A percentile compares a stretch with the other conserved stretches of the same genome.
Conservation (phyloP, 2,888 invertebrate species). For the Philopedon plagiatum region DNA sequence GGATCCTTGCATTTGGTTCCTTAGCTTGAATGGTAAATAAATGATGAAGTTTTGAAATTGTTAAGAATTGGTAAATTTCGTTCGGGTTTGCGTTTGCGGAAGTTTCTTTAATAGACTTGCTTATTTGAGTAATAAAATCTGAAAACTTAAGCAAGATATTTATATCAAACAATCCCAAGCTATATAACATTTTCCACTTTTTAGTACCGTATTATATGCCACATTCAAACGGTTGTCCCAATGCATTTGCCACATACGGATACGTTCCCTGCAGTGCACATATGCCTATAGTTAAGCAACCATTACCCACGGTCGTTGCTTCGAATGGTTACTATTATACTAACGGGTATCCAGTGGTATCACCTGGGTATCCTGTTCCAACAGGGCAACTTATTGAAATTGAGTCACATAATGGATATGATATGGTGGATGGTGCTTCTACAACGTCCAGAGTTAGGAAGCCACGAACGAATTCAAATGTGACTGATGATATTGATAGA, state of each 20-base stretch:
- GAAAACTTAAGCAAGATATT: no score
- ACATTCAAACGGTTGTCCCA: constrained; percentile 51
- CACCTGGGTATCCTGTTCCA: constrained; percentile 72
- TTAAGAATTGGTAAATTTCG: no score
- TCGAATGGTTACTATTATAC: constrained; percentile 59
- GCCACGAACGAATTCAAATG: constrained; percentile 42
- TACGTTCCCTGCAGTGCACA: constrained; percentile 55
- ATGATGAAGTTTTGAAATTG: no score
- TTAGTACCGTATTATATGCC: constrained; percentile 45
- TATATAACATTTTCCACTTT: not conserved
- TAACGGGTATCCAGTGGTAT: constrained; percentile 67
- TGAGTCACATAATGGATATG: constrained; percentile 69
- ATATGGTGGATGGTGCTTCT: constrained; percentile 60
- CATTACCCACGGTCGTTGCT: constrained; percentile 22
- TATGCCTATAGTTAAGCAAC: constrained; percentile 54
- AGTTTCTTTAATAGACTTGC: no score
- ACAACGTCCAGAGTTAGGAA: constrained; percentile 37
- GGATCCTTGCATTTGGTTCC: no score
- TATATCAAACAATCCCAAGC: no score
- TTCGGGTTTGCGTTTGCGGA: no score
- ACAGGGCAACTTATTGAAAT: constrained; percentile 80
- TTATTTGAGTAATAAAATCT: no score
- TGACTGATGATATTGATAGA: constrained; percentile 16
- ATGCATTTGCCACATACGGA: constrained; percentile 43
- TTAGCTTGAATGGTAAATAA: no score